phyloP scores from a whole-genome alignment of 2,113 vertebrate genomes.

The Dolichallabes microphthalmus region DNA sequence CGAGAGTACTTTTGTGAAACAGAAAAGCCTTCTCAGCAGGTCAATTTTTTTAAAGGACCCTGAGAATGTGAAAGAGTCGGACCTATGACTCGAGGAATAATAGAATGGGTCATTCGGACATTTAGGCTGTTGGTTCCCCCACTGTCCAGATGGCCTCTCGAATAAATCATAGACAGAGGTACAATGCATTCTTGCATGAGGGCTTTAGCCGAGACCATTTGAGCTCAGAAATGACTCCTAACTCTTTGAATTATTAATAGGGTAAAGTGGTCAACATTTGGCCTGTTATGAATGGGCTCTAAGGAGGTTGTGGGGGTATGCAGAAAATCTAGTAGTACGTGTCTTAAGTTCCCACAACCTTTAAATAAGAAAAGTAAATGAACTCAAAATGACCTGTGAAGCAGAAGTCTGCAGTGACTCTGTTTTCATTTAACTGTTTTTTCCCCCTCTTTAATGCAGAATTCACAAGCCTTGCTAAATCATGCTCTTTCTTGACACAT shows the following conservation, averaged over 20 bases:
- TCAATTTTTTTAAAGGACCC: conserved; percentile 44
- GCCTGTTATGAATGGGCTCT: conserved; percentile 34
- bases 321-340: background rate
- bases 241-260: conserved; percentile 62
- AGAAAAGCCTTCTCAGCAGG: conserved; percentile 45
- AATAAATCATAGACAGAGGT: conserved; percentile 78
- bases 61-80: conserved; percentile 70
- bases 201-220: conserved; percentile 61
- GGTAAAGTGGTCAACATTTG: conserved; percentile 56
- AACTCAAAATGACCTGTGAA: background rate
- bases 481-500: background rate
- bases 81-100: conserved; percentile 81
- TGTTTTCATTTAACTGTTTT: background rate
- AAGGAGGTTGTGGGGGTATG: conserved; percentile 5
- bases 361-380: background rate
- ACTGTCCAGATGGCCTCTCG: conserved; percentile 76
- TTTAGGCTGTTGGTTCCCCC: conserved; percentile 75
- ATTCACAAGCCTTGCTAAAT: background rate
- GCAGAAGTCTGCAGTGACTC: background rate
- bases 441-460: background rate
- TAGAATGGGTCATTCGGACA: conserved; percentile 74
- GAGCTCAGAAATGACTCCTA: conserved; percentile 66
- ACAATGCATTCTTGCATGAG: conserved; percentile 68
- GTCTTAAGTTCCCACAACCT: background rate
- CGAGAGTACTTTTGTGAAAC: conserved; percentile 42